phyloP scores from a whole-genome alignment of 2,888 invertebrate species.

The Alsophila aescularia region DNA sequence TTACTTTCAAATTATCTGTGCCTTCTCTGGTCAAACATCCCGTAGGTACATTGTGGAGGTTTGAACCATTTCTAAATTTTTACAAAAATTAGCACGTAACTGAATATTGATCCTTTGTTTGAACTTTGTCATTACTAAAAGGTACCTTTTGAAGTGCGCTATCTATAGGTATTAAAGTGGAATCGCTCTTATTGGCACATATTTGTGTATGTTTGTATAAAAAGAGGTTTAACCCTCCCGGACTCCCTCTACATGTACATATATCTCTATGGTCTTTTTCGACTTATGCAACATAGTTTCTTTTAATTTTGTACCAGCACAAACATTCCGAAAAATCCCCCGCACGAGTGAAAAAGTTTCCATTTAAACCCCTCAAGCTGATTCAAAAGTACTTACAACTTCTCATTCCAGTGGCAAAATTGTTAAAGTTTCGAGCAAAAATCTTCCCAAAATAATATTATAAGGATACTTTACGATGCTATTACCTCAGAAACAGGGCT shows the following conservation, averaged over 20 bases:
- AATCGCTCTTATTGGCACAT: no score
- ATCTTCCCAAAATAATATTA: conserved; percentile 55
- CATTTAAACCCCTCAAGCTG: conserved; percentile 42
- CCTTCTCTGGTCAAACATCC: no score
- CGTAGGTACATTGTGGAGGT: no score
- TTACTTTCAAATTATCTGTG: no score
- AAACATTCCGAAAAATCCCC: conserved; percentile 1
- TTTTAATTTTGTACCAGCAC: neutral
- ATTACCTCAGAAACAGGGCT: conserved; percentile 53
- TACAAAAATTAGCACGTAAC: no score
- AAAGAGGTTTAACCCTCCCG: no score
- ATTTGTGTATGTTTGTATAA: no score
- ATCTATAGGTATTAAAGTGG: no score
- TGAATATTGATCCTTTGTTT: no score
- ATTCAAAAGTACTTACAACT: conserved; percentile 42
- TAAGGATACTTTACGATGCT: conserved; percentile 56
- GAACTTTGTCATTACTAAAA: no score
- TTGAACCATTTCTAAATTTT: no score
- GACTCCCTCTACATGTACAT: neutral
- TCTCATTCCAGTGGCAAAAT: conserved; percentile 48
- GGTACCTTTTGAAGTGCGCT: no score
- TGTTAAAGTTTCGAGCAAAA: conserved; percentile 56
- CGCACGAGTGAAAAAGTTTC: conserved; percentile 22
- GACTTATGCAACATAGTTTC: neutral
- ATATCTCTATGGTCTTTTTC: neutral